Evolutionary conservation across 2,113 vertebrate genomes (phyloP), one percentile per base, ranked within the genome.

Genomic region (Phoenicopterus ruber): DNA sequence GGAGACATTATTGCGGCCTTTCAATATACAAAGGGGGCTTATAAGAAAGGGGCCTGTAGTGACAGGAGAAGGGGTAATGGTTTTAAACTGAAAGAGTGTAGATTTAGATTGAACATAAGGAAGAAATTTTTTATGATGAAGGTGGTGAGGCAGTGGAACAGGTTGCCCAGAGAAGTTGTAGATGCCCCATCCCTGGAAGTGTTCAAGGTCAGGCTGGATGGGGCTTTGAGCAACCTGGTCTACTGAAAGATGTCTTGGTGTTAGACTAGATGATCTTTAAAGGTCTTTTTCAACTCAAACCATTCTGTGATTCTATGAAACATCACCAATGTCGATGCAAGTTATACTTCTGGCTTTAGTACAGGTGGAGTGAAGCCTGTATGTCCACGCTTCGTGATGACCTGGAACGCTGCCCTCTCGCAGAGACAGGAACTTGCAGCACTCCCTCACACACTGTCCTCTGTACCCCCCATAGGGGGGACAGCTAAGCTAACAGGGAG

Each of bases 381-480:
- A 21, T 19, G 21, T 40, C 59, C 19, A 17, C 6, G 63, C 26
- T 59, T 32, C 38, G 17, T 11, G 26, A 16, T 22, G 42, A n/a
- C 21, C 25, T 63, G 26, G 9, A 58, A 47, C 13, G 40, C 5
- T n/a, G 38, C 31, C 20, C 24, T 82, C 31, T 20, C 1, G 1
- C n/a, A 88, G 32, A 52, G 17, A 31, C 16, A 21, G 12, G 29
- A 47, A n/a, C 47, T 36, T 62, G 8, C 28, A 59, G 5, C 29
- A 13, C 9, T 63, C 14, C 44, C 36, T 38, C 14, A 65, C 4
- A 8, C 24, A 9, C 24, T 52, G 17, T 44, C 14, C n/a, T 50
- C 38, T 76, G 13, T 25, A 21, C 5, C 13, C 13, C 0, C 5
- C 13, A 4, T 1, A 77, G 4, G 17, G 7, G 83, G 10, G 34